These are phyloP conservation scores for Drosophila parthenogenetica DNA, from an alignment of 2,888 invertebrate genomes.

Conservation along the genomic window DNA sequence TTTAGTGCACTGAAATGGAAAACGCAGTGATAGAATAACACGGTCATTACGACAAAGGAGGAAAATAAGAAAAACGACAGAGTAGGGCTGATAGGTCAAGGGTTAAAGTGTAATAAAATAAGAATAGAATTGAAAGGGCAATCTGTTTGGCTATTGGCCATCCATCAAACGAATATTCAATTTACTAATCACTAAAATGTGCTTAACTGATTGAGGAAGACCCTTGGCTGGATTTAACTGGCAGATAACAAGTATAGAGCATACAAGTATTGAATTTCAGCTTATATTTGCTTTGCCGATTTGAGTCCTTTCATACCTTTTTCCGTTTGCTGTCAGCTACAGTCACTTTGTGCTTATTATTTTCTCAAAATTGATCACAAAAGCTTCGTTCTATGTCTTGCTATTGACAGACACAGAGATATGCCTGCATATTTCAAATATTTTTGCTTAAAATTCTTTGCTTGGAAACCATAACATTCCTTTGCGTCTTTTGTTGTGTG, in stretches of 20 bases:
- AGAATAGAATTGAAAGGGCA: slow-evolving; percentile 16
- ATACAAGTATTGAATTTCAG: not conserved
- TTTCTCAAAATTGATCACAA: slow-evolving; percentile 13
- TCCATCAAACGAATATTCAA: slow-evolving; percentile 52
- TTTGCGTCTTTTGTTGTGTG: slow-evolving; percentile 5
- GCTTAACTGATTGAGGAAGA: slow-evolving; percentile 32
- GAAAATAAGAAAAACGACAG: not conserved
- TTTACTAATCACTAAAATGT: slow-evolving; percentile 45
- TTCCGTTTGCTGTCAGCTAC: not conserved
- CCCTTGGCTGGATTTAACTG: not conserved
- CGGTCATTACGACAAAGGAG: slow-evolving; percentile 7
- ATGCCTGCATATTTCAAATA: slow-evolving; percentile 18
- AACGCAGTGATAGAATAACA: slow-evolving; percentile 44
- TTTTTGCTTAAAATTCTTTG: slow-evolving; percentile 18
- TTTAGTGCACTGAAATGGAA: slow-evolving; percentile 64
- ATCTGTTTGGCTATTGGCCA: slow-evolving; percentile 29
- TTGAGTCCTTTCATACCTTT: not conserved
- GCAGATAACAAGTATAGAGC: not conserved
- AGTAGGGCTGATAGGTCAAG: not conserved
- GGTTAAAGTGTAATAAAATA: slow-evolving; percentile 6
- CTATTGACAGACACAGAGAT: slow-evolving; percentile 7
- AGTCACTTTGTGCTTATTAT: slow-evolving; percentile 5
- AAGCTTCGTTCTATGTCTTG: not conserved
- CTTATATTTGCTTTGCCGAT: not conserved
- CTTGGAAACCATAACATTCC: slow-evolving; percentile 10